Evolutionary conservation across 2,888 invertebrate species (phyloP), one percentile per base, ranked within the genome.

Genomic region (Suillia variegata): DNA sequence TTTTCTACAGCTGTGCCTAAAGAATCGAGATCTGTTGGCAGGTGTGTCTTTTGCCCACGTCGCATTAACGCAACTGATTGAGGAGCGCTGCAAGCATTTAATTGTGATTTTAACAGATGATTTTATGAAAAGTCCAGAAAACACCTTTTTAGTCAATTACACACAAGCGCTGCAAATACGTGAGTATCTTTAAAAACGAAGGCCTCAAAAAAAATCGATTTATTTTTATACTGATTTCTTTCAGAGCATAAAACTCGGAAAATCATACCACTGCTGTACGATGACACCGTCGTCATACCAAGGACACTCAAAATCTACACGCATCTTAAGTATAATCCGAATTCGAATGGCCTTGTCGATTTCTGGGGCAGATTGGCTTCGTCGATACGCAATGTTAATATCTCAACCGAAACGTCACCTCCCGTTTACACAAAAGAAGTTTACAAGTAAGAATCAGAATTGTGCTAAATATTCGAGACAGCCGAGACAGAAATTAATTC

Each of bases 121-220:
- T 62, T 93, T 94, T 80, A 81, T 92, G 2, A 81, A 85, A 67
- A 93, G 92, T 76, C 82, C 87, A 0, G 90, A 88, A 17, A 92
- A 93, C 75, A 86, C 86, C 56, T 96, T 92, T 81, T 90, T 92
- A 71, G 85, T 90, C 13, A 89, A 89, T 65, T 92, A 89, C 77
- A 93, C 93, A 13, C 92, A 92, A 77, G 89, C 91, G 5, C 82
- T 91, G 47, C 90, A 90, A 69, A 92, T 95, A 69, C 90, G 93
- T 93, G 79, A 83, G 83, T 60, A 18, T n/a, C 2, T 17, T n/a
- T n/a, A n/a, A n/a, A 34, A 38, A 42, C 45, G 1, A 21, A 42
- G 17, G 20, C 2, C 38, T 49, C 17, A 12, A 17, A n/a, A 45
- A 33, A 20, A 22, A 24, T n/a, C 10, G 4, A 51, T 26, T 26